Conservation (phyloP, 1,140 invertebrate genomes). For the Pteromalus puparum region DNA sequence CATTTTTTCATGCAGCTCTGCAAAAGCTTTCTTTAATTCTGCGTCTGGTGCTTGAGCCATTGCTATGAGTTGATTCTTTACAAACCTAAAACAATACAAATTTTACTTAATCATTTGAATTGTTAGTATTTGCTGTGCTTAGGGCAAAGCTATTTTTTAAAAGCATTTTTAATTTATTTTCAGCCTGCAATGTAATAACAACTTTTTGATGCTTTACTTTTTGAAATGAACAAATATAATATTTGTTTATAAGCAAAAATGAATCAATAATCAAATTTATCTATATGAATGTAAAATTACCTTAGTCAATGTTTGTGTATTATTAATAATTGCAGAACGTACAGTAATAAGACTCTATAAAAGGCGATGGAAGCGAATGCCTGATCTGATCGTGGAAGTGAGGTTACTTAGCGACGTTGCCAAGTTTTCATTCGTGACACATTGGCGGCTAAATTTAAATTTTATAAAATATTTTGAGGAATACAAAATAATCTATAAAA, state of each 20-base stretch:
- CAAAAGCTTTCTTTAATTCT: conserved; percentile 84
- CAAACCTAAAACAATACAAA: conserved; percentile 15
- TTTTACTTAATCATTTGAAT: not conserved
- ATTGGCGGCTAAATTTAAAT: not conserved
- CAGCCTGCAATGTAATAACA: not conserved
- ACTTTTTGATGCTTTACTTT: too few species aligned
- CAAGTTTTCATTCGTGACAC: conserved; percentile 5
- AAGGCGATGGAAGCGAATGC: conserved; percentile 2
- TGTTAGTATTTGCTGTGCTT: not conserved
- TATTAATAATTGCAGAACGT: not conserved
- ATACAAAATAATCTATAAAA: not conserved
- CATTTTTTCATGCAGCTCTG: conserved; percentile 89
- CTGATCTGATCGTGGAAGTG: not conserved
- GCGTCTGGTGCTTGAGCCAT: conserved; percentile 72
- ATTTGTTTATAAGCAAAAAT: not conserved
- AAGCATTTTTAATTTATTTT: not conserved
- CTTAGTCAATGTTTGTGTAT: conserved; percentile 22
- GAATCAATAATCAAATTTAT: not conserved
- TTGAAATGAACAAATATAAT: not conserved
- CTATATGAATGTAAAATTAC: not conserved
- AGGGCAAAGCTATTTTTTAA: not conserved
- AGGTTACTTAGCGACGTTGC: conserved; percentile 37
- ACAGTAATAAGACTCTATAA: conserved; percentile 7
- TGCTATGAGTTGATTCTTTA: conserved; percentile 37
- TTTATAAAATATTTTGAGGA: not conserved